Percentiles rank a stretch among this genome's conserved stretches.
Conservation (phyloP, 2,888 invertebrate species). For the Drosophila diplacantha region DNA sequence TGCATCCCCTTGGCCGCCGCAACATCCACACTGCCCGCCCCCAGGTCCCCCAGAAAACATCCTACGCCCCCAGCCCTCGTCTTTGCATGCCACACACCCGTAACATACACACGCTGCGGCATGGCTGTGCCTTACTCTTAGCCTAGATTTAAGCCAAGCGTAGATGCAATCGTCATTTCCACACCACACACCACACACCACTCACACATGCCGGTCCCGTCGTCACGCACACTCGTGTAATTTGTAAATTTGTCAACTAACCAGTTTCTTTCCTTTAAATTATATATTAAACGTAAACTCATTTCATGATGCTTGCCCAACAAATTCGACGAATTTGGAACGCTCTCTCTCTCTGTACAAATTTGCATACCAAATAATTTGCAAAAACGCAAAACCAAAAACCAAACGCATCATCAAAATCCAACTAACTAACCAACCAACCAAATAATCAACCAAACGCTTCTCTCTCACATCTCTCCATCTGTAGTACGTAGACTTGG, state of each 20-base stretch:
- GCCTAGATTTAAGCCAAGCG: constrained; percentile 43
- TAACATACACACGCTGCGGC: constrained; percentile 27
- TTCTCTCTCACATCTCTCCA: constrained; percentile 61
- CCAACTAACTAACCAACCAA: constrained; percentile 39
- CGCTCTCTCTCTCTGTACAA: constrained; percentile 56
- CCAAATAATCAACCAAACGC: constrained; percentile 49
- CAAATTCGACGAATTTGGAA: constrained; percentile 69
- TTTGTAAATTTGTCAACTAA: constrained; percentile 40
- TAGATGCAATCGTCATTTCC: constrained; percentile 41
- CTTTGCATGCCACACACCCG: constrained; percentile 36
- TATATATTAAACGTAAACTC: constrained; percentile 52
- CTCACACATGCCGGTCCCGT: constrained; percentile 2
- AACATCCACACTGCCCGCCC: neutral
- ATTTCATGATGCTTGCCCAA: constrained; percentile 70
- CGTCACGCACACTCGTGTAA: constrained; percentile 13
- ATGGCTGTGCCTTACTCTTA: constrained; percentile 47
- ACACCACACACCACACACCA: constrained; percentile 7
- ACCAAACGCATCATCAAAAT: constrained; percentile 52
- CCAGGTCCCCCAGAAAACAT: neutral
- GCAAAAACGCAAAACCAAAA: constrained; percentile 34
- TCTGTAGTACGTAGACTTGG: constrained; percentile 72
- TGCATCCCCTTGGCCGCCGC: constrained; percentile 35
- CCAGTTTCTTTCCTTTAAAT: constrained; percentile 44
- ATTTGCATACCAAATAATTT: constrained; percentile 57
- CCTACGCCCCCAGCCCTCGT: neutral